Conservation (phyloP, 2,113 vertebrate species). For the Pomatostomus ruficeps region DNA sequence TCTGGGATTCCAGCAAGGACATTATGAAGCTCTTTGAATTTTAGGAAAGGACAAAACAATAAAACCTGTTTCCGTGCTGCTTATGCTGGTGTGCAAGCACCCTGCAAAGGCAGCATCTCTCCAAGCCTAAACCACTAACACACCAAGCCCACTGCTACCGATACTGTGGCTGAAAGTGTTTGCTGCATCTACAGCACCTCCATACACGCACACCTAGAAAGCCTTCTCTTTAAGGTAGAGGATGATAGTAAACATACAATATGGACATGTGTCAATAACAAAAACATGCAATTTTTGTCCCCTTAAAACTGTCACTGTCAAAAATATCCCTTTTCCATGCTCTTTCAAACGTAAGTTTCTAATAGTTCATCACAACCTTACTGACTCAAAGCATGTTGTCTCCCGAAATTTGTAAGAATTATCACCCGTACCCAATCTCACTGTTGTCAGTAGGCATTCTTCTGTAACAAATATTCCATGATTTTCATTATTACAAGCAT, state of each 20-base stretch:
- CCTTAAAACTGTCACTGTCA: not conserved
- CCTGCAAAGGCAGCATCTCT: not conserved
- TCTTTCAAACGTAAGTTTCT: not conserved
- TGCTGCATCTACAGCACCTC: not conserved
- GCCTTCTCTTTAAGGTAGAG: not conserved
- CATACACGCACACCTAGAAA: not conserved
- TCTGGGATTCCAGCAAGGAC: not conserved
- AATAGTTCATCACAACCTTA: not conserved
- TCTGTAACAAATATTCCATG: not conserved
- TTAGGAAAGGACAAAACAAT: not conserved
- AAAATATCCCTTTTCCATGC: not conserved
- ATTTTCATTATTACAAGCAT: not conserved
- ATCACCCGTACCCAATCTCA: not conserved
- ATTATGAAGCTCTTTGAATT: not conserved
- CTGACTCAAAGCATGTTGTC: not conserved
- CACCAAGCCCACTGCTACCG: fast-evolving
- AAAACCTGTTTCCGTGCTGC: not conserved
- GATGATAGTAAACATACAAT: not conserved
- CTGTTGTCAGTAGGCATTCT: not conserved
- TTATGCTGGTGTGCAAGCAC: not conserved
- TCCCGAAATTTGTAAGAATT: not conserved
- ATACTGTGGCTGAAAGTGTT: not conserved
- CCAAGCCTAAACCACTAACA: not conserved
- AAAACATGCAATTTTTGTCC: not conserved
- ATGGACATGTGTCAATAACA: not conserved